Base-by-base conservation (phyloP, 2,888 invertebrate species). In the Cenopis cana region DNA sequence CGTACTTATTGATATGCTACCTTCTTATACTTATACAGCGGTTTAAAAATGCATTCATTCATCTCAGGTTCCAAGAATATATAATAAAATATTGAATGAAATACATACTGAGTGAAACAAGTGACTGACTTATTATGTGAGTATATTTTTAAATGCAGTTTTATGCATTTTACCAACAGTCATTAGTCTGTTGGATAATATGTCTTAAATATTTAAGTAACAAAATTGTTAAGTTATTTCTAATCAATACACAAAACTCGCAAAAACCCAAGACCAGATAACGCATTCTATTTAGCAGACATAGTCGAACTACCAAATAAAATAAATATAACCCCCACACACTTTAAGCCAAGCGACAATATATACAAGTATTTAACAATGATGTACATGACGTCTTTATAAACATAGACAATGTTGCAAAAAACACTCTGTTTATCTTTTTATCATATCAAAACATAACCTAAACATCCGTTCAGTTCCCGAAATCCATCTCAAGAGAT, bases 401-500 rank as follows among this genome's bases (percentile, higher is more conserved):
- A 20, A 20, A 9, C 46, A 20, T 20, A 24, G n/a, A 64, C 52
- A 64, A 64, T 64, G 64, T 64, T 54, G 64, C 64, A 38, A 11
- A 64, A 61, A 36, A 55, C 29, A 55, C n/a, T 18, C 1, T 54
- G 54, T 64, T 64, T 54, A 64, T 54, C 20, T 64, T 54, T 18
- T 12, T 38, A 64, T 64, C 36, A 55, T 55, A 50, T 50, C 61
- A 62, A 62, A 52, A 50, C 36, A 64, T 20, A 36, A 64, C 52
- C 64, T 36, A 62, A 64, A 54, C 64, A 54, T 64, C 64, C 64
- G 64, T 52, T 54, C 52, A 54, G 20, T 64, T 64, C 64, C 38
- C 24, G 38, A 64, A 64, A 64, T 38, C 6, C 29, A 55, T 54
- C 64, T 5, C 18, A 0, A 20, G 52, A 52, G 52, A 64, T 62